These are phyloP conservation scores for Orthonyx spaldingii DNA, from an alignment of 2,113 vertebrate species.

Conservation along the genomic window DNA sequence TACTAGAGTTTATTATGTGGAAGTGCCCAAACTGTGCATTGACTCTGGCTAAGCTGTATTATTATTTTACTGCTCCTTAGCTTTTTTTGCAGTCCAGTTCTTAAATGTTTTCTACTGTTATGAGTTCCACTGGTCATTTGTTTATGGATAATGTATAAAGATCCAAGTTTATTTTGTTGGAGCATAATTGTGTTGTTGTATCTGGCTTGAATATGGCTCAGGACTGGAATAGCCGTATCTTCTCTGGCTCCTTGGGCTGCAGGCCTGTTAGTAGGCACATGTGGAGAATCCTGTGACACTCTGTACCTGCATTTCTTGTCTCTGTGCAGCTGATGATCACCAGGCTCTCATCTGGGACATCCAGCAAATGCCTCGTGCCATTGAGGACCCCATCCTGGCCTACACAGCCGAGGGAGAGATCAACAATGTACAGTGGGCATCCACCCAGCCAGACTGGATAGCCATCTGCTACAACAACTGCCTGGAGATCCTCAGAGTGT, in stretches of 20 bases:
- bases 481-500: constrained; percentile 96
- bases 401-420: constrained; percentile 98
- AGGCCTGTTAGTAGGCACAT: accelerated
- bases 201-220: not conserved
- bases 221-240: not conserved
- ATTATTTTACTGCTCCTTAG: not conserved
- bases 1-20: not conserved
- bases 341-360: constrained; percentile 99
- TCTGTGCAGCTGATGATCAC: constrained; percentile 89
- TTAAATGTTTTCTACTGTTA: not conserved
- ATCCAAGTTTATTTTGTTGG: not conserved
- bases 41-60: not conserved
- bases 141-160: not conserved
- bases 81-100: not conserved
- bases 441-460: constrained; percentile 99
- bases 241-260: accelerated
- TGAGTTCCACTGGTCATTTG: not conserved
- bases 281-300: accelerated
- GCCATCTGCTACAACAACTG: constrained; percentile 99
- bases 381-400: constrained; percentile 97
- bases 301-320: not conserved
- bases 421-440: constrained; percentile 99
- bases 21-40: not conserved
- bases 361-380: constrained; percentile 98
- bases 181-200: not conserved